Conservation (phyloP, 2,113 vertebrate species). For the Gambusia affinis region DNA sequence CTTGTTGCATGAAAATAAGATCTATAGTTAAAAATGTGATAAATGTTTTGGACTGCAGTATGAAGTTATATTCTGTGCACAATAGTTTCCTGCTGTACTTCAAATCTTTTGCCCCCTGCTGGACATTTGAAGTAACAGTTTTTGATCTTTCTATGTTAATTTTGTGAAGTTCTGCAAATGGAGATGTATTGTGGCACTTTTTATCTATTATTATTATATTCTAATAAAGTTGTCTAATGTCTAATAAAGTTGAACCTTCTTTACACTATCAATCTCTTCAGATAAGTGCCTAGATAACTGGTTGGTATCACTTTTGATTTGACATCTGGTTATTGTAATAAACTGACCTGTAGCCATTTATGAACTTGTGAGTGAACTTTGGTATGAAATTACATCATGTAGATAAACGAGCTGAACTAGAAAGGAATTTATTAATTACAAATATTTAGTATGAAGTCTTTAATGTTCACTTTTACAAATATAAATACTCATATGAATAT, state of each 20-base stretch:
- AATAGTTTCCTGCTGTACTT: no score
- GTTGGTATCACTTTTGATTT: not conserved
- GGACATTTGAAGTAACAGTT: no score
- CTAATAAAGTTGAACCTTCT: no score
- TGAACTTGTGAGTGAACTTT: slow-evolving; percentile 35
- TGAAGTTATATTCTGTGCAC: no score
- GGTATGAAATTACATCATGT: not conserved
- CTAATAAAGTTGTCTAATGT: no score
- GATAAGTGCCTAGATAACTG: not conserved
- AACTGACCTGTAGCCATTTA: no score
- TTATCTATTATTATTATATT: no score
- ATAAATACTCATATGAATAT: not conserved
- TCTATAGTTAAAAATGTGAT: no score
- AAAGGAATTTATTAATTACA: not conserved
- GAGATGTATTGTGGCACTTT: not conserved
- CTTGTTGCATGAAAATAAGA: no score
- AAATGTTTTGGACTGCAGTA: no score
- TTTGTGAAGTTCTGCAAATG: not conserved
- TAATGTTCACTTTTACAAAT: not conserved
- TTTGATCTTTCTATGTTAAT: not conserved
- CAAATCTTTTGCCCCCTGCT: no score
- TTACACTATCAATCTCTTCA: no score
- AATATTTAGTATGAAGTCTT: not conserved
- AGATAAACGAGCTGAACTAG: not conserved
- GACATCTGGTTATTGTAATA: not conserved